phyloP scores from a whole-genome alignment of 2,797 vertebrate genomes.

The Myotis planiceps region DNA sequence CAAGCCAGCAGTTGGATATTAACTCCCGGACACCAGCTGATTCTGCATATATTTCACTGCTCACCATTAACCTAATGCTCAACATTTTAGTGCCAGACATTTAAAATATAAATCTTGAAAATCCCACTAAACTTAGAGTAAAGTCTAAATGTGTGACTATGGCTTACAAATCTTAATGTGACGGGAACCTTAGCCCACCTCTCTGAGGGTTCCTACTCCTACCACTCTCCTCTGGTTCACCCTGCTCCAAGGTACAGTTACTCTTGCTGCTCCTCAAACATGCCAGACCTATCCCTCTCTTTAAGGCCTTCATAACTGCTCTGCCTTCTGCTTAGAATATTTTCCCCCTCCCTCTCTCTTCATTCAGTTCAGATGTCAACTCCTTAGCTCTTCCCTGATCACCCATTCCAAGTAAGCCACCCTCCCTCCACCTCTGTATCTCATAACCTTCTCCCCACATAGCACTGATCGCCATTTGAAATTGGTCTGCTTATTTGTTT shows the following conservation, averaged over 20 bases:
- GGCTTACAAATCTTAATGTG: background rate
- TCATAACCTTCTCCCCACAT: background rate
- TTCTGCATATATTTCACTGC: background rate
- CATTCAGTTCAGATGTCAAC: background rate
- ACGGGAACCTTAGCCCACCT: background rate
- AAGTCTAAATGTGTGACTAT: background rate
- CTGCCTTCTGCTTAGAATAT: background rate
- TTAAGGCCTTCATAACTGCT: background rate
- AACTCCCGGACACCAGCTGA: background rate
- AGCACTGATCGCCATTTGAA: background rate
- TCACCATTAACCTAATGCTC: background rate
- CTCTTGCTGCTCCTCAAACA: background rate
- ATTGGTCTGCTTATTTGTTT: background rate
- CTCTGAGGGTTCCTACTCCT: background rate
- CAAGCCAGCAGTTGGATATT: background rate
- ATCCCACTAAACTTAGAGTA: background rate
- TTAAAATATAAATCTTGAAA: conserved; percentile 10
- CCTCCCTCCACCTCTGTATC: background rate
- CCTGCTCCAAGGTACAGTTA: background rate
- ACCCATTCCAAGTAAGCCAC: background rate
- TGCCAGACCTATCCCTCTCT: background rate
- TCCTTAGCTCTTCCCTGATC: background rate
- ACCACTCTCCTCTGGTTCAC: background rate
- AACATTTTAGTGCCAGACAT: background rate
- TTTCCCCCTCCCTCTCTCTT: background rate